A percentile compares a stretch with the other conserved stretches of the same genome.
phyloP scores from a whole-genome alignment of 2,888 invertebrate species.

The Bugulina stolonifera region DNA sequence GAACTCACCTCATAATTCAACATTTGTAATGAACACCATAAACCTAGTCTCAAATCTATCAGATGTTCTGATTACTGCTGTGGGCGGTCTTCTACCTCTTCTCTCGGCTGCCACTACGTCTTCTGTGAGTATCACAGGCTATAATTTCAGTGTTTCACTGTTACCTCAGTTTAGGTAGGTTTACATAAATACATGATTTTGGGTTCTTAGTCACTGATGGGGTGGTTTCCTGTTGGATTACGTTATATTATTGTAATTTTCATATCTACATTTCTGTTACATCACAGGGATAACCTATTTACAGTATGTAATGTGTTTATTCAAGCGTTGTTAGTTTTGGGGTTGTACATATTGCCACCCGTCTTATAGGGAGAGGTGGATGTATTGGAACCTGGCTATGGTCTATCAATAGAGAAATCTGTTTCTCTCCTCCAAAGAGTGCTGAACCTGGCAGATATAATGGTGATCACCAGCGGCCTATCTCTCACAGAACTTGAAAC shows the following conservation, averaged over 20 bases:
- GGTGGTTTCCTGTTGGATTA: too few species aligned
- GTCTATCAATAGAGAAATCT: constrained; percentile 95
- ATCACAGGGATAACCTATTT: too few species aligned
- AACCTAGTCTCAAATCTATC: constrained; percentile 97
- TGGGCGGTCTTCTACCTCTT: constrained; percentile 90
- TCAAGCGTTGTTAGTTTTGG: too few species aligned
- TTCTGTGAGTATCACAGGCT: constrained; percentile 66
- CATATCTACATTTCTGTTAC: too few species aligned
- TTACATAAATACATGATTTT: background rate
- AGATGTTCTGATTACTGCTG: constrained; percentile 97
- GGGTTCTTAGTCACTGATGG: background rate
- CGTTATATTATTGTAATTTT: too few species aligned
- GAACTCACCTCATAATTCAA: constrained; percentile 94
- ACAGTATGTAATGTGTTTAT: too few species aligned
- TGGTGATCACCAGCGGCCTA: constrained; percentile 94
- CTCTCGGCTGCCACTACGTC: constrained; percentile 97
- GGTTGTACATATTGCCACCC: too few species aligned
- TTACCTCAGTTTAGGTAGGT: too few species aligned
- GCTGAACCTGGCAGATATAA: constrained; percentile 95
- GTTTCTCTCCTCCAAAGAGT: constrained; percentile 95
- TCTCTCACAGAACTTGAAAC: constrained; percentile 97
- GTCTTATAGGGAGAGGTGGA: constrained; percentile 82
- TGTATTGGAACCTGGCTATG: constrained; percentile 95
- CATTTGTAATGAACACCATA: constrained; percentile 98
- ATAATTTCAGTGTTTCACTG: too few species aligned